Conservation (phyloP, 1,140 invertebrate species). For the Bilobella aurantiaca region DNA sequence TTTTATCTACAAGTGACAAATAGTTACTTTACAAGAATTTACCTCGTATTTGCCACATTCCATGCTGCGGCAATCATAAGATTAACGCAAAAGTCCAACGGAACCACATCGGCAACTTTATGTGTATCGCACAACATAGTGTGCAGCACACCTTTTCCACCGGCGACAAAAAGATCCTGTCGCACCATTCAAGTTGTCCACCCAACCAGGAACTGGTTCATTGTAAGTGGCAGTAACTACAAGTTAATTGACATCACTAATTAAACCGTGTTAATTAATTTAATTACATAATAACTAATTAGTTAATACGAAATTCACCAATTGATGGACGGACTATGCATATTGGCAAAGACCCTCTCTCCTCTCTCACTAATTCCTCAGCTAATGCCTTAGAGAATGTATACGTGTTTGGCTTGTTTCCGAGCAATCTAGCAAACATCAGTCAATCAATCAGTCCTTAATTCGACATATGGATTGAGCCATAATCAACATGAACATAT, state of each 20-base stretch:
- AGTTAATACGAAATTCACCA: constrained; percentile 41
- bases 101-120: constrained; percentile 63
- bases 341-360: constrained; percentile 60
- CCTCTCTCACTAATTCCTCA: constrained; percentile 61
- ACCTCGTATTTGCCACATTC: constrained; percentile 55
- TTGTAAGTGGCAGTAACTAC: constrained; percentile 37
- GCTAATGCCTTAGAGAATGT: constrained; percentile 73
- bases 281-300: too few species aligned
- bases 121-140: constrained; percentile 64
- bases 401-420: constrained; percentile 70
- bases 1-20: neutral
- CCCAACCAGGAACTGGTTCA: constrained; percentile 69
- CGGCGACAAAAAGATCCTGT: constrained; percentile 61
- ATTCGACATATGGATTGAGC: too few species aligned
- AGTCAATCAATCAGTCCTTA: too few species aligned
- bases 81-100: constrained; percentile 77
- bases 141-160: too few species aligned
- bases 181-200: constrained; percentile 91
- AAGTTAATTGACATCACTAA: neutral
- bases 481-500: too few species aligned
- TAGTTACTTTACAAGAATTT: constrained; percentile 38
- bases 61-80: constrained; percentile 63
- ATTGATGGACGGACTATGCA: constrained; percentile 85
- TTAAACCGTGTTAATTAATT: constrained; percentile 33
- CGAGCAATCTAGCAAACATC: constrained; percentile 59